These are phyloP conservation scores for Folsomia candida DNA, from an alignment of 2,888 invertebrate species.

Conservation along the genomic window DNA sequence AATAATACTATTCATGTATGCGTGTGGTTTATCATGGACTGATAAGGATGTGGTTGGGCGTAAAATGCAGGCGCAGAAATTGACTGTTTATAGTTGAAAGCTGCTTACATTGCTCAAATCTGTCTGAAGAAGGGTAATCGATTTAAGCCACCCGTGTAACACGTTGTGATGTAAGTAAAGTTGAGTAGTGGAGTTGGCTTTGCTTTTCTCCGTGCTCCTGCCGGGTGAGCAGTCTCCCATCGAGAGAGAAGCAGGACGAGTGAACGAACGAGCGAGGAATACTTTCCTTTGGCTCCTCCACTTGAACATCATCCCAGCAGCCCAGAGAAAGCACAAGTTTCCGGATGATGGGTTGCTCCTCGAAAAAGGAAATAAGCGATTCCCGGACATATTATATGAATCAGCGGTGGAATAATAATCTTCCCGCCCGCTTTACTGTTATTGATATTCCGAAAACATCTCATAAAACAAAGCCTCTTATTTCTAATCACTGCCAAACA, in stretches of 20 bases:
- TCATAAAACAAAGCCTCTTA: too few species aligned
- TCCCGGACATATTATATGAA: neutral
- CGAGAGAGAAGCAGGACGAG: neutral
- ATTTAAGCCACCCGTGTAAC: conserved; percentile 29
- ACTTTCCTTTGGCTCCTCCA: neutral
- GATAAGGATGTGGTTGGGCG: neutral
- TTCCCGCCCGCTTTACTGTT: too few species aligned
- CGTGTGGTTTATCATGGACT: too few species aligned
- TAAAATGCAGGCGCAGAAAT: neutral
- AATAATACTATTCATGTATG: too few species aligned
- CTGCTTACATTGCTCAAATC: conserved; percentile 1
- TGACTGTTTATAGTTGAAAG: conserved; percentile 5
- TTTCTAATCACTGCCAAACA: too few species aligned
- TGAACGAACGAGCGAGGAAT: neutral
- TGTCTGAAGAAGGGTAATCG: conserved; percentile 29
- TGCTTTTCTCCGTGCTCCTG: neutral
- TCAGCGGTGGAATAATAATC: neutral
- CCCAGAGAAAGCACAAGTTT: neutral
- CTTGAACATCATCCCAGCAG: conserved; percentile 5
- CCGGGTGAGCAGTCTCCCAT: neutral
- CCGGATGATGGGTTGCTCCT: neutral
- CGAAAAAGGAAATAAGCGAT: neutral
- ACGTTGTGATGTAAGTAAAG: neutral
- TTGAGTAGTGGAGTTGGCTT: neutral
- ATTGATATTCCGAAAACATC: too few species aligned